Conservation (phyloP, 2,113 vertebrate genomes). For the Bolborhynchus lineola region DNA sequence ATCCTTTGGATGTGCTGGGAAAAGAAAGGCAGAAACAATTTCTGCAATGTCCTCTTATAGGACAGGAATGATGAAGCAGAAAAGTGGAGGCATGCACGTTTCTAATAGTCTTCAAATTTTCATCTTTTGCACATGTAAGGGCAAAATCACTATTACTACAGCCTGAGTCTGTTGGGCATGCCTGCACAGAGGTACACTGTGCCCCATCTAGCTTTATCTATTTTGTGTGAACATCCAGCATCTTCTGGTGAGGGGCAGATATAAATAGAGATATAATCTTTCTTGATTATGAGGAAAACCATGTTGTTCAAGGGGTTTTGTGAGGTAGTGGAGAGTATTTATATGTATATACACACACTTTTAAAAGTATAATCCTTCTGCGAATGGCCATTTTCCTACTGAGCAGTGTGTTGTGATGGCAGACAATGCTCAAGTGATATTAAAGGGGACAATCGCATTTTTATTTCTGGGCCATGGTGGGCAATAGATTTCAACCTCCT, state of each 20-base stretch:
- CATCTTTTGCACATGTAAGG: not conserved
- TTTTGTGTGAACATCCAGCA: not conserved
- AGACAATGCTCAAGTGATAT: not conserved
- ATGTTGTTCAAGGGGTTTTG: not conserved
- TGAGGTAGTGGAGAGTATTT: not conserved
- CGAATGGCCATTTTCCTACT: not conserved
- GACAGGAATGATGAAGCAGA: not conserved
- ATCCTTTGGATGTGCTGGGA: not conserved
- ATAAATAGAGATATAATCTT: not conserved
- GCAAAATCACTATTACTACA: not conserved
- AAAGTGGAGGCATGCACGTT: not conserved
- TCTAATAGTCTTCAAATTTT: not conserved
- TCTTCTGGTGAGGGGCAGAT: not conserved
- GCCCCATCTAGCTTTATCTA: not conserved
- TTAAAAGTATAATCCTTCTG: not conserved
- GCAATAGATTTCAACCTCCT: not conserved
- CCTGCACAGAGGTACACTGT: not conserved
- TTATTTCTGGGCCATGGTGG: not conserved
- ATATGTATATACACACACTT: not conserved
- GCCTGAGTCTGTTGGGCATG: not conserved
- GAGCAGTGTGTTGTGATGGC: not conserved
- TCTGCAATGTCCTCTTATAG: not conserved
- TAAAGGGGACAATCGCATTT: not conserved
- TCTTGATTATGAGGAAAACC: not conserved
- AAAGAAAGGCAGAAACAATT: not conserved